Evolutionary conservation across 2,888 invertebrate species (phyloP), one percentile per base, ranked within the genome.

Genomic region (Drosophila borealis): DNA sequence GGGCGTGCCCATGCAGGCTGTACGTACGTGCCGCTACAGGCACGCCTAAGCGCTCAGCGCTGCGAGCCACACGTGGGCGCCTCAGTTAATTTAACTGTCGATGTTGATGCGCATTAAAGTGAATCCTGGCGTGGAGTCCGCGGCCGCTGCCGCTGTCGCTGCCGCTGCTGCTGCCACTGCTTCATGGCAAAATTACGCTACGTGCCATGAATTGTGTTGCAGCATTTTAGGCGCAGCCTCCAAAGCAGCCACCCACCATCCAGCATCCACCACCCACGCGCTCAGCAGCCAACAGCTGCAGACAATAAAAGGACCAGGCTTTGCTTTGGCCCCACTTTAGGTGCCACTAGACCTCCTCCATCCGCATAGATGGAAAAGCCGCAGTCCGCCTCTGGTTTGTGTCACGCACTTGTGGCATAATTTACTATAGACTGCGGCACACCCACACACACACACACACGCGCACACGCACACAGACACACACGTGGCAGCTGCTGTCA

Each of bases 381-480:
- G 77, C 73, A 68, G 49, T 42, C 46, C 70, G 62, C 59, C 65
- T 61, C 49, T 64, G 69, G 80, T 71, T 80, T 80, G 77, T 83
- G 86, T 84, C 84, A 84, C 84, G 84, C 84, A 88, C 86, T 84
- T 85, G 82, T 77, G 85, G 85, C 82, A 84, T 84, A 88, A 84
- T 82, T 84, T 84, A 84, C 82, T 85, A 66, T 73, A 59, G 63
- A 84, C 74, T 77, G 74, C 81, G 66, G 60, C 65, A 61, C 50
- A 60, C 74, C 77, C 51, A n/a, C 53, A 55, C 55, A 57, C 46
- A 49, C 50, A 61, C 49, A 29, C 37, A 49, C 41, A 39, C 37
- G 33, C 34, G 42, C 44, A 17, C 48, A 37, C 44, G 33, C 55
- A 39, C 29, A 51, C 42, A 21, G 34, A 33, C 39, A 34, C 50